Evolutionary conservation across 2,113 vertebrate genomes (phyloP), one percentile per base, ranked within the genome.

Genomic region (Phrynosoma platyrhinos): DNA sequence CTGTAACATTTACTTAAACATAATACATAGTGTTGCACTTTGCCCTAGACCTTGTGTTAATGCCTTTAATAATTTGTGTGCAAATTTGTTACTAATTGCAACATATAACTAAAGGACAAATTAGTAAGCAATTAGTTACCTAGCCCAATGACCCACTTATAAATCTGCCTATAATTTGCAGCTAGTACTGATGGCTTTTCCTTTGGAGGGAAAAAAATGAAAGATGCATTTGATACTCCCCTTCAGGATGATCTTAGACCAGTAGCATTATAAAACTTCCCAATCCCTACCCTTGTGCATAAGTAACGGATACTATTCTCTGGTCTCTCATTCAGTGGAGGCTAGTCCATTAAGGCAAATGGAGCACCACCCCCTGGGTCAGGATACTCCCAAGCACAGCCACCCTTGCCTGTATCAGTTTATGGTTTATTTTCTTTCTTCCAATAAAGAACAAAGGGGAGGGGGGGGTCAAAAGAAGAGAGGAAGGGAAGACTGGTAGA

Each of bases 1-100:
- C 62, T n/a, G 36, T 88, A 82, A 66, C 82, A 87, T 40, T 86
- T 77, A 66, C 27, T 87, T 77, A 36, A 90, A 88, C 79, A 83
- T 87, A 90, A 89, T 90, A 90, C 92, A 80, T 47, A 90, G 84
- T 25, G 13, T 81, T 32, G 74, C 23, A 30, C 79, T 74, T 18
- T 88, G 25, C 71, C 83, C 79, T 80, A 4, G 78, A 84, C 20
- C 9, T 18, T 16, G 69, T 75, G 68, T 90, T 83, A 92, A 86
- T 58, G 77, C 16, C 32, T 91, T 89, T 72, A 86, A 64, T 81
- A 82, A 76, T 36, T 53, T 71, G 2, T 89, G 6, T 64, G 88
- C 86, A 74, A 5, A 78, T 77, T 88, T 91, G 40, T 86, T 32
- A 71, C 8, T 64, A 79, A 91, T 92, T 84, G 42, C 75, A 86